These are phyloP conservation scores for Mesembrinibis cayennensis DNA, from an alignment of 2,113 vertebrate genomes.

Conservation along the genomic window DNA sequence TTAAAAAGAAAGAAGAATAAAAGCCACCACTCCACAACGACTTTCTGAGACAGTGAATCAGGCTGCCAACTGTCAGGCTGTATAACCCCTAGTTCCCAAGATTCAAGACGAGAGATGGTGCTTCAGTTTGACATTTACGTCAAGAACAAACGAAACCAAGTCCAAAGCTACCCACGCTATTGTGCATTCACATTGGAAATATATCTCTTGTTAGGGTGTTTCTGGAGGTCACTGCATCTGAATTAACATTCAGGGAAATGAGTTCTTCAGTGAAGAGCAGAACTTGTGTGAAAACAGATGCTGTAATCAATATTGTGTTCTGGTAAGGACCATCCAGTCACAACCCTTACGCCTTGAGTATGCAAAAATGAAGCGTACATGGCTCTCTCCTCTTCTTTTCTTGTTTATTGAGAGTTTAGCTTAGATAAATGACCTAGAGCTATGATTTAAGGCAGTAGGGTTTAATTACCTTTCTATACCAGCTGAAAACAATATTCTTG, in stretches of 20 bases:
- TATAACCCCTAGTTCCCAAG: neutral
- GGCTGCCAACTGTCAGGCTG: neutral
- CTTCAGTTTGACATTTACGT: slow-evolving; percentile 10
- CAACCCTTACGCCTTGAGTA: neutral
- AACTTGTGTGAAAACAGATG: neutral
- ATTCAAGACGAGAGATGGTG: neutral
- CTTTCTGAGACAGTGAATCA: slow-evolving; percentile 6
- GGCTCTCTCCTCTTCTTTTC: neutral
- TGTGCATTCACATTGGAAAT: neutral
- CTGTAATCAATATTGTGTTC: neutral
- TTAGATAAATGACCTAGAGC: neutral
- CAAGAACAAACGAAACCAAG: neutral
- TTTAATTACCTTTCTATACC: neutral
- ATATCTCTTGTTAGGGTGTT: neutral
- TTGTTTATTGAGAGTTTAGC: neutral
- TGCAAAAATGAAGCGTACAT: neutral
- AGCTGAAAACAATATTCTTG: neutral
- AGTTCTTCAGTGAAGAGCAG: neutral
- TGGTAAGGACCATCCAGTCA: neutral
- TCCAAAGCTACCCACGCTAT: neutral
- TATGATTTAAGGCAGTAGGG: neutral
- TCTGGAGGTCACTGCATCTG: neutral
- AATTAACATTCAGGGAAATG: neutral
- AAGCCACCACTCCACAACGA: neutral
- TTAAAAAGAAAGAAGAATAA: slow-evolving; percentile 4